Evolutionary conservation across 2,797 vertebrate species (phyloP).

Genomic region (Ibycter americanus): DNA sequence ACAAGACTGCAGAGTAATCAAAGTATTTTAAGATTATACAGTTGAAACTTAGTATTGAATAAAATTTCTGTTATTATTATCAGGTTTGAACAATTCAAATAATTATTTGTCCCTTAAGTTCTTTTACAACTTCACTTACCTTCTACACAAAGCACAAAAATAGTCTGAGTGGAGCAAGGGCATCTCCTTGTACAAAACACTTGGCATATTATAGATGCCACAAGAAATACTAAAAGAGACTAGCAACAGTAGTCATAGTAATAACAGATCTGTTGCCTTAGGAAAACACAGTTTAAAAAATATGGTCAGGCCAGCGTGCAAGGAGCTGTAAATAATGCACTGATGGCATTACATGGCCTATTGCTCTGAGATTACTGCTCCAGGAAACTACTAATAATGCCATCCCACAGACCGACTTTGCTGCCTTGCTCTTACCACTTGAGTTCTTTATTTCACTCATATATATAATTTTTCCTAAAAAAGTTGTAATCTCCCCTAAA

Average conservation of each 20-base stretch:
- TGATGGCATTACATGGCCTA: conserved; percentile 52
- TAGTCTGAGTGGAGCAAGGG: not conserved
- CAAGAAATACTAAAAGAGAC: not conserved
- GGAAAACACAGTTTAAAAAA: conserved; percentile 43
- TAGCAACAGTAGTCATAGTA: not conserved
- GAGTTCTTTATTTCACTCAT: conserved; percentile 13
- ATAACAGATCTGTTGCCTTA: conserved; percentile 34
- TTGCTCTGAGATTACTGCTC: not conserved
- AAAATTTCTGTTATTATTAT: not conserved
- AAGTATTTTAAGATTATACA: not conserved
- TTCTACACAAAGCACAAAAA: not conserved
- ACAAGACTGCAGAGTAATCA: not conserved
- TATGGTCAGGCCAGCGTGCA: conserved; percentile 34
- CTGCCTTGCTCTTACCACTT: not conserved
- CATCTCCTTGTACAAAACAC: not conserved
- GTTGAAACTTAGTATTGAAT: not conserved
- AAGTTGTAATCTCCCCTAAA: not conserved
- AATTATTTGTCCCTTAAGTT: not conserved
- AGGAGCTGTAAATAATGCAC: conserved; percentile 46
- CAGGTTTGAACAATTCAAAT: not conserved
- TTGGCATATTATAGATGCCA: not conserved
- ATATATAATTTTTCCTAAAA: not conserved
- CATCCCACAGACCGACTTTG: not conserved
- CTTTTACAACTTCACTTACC: not conserved
- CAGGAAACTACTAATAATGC: conserved; percentile 39